Evolutionary conservation across 37 sponge, comb jelly and placozoan species (phyloP).

Genomic region (Haliclona indistincta): DNA sequence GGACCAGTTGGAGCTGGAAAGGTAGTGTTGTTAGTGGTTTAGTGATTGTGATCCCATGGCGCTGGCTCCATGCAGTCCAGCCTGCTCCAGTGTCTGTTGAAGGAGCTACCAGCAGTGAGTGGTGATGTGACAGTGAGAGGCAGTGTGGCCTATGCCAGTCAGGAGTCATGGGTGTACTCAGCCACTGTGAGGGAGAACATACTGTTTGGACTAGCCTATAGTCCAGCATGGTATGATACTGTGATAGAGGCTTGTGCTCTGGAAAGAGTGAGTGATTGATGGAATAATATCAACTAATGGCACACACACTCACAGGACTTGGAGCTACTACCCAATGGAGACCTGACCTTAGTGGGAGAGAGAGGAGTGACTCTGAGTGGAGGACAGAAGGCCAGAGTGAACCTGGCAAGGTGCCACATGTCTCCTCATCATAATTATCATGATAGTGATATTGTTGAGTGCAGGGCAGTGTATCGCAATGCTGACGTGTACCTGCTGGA

Average conservation of each 20-base stretch:
- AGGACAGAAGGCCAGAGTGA: conserved; percentile 93
- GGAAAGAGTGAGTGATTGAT: conserved; percentile 29
- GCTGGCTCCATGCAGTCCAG: no score
- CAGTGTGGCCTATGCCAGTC: no score
- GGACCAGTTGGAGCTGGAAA: conserved; percentile 78
- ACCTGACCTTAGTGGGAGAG: conserved; percentile 86
- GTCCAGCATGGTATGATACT: conserved; percentile 30
- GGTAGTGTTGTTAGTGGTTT: conserved; percentile 17
- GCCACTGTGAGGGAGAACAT: conserved; percentile 78
- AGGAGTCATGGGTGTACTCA: conserved; percentile 77
- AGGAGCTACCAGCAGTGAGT: no score
- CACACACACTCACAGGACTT: conserved; percentile 54
- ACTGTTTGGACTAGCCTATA: conserved; percentile 52
- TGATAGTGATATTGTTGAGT: no score
- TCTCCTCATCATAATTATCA: no score
- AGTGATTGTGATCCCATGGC: conserved; percentile 29
- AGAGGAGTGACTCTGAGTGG: conserved; percentile 95
- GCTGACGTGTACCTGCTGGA: conserved; percentile 83
- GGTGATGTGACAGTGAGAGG: no score
- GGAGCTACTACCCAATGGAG: conserved; percentile 64
- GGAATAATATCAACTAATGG: not conserved
- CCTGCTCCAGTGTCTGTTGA: no score
- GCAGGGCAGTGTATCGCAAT: conserved; percentile 69
- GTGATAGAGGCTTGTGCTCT: conserved; percentile 67
- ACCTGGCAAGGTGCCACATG: conserved; percentile 92